phyloP scores from a whole-genome alignment of 2,797 vertebrate species.

The Dicrostonyx torquatus region DNA sequence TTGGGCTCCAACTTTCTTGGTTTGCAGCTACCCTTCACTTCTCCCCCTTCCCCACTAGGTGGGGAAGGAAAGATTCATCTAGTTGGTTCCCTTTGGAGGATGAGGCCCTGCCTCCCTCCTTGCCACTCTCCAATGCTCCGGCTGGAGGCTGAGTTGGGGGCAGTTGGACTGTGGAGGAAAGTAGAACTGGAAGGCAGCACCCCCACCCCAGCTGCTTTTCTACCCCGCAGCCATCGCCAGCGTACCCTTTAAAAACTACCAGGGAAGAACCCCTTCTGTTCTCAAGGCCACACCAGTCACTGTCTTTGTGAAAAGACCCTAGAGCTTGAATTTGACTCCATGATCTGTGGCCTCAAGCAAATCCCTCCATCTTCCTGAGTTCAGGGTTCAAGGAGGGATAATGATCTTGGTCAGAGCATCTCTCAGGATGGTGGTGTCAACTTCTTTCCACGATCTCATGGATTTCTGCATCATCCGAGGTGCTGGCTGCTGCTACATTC shows the following conservation, averaged over 20 bases:
- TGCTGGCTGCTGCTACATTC: background rate
- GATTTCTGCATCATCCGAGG: background rate
- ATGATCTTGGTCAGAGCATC: background rate
- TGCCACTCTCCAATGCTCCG: background rate
- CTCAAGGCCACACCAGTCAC: background rate
- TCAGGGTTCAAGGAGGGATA: background rate
- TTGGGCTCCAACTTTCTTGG: background rate
- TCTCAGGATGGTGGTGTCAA: background rate
- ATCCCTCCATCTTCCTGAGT: background rate
- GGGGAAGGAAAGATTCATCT: background rate
- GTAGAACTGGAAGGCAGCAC: background rate
- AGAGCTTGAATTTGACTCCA: background rate
- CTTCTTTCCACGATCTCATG: background rate
- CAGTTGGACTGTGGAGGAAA: background rate
- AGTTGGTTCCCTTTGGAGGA: background rate
- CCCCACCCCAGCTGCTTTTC: background rate
- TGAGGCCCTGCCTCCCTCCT: background rate
- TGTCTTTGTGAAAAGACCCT: background rate
- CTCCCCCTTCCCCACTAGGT: background rate
- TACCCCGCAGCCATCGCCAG: background rate
- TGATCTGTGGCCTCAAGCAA: background rate
- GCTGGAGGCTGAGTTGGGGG: background rate
- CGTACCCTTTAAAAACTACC: background rate
- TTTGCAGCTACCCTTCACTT: background rate
- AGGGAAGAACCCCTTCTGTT: background rate